Conservation (phyloP, 2,888 invertebrate genomes). For the Habrosyne pyritoides region DNA sequence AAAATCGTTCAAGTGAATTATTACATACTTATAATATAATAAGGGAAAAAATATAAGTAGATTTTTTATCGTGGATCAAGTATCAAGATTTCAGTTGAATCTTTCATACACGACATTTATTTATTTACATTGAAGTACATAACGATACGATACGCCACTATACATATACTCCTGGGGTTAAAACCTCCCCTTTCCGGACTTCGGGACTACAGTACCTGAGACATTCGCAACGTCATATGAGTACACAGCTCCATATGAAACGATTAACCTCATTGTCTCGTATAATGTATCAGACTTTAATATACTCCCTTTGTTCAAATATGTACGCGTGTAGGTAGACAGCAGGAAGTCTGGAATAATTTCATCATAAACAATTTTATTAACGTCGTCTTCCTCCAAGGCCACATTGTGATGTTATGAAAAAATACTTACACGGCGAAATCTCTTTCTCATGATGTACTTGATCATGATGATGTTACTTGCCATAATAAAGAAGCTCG, state of each 20-base stretch:
- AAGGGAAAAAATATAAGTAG: too few species aligned
- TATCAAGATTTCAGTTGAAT: too few species aligned
- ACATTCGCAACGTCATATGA: background rate
- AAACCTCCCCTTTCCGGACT: too few species aligned
- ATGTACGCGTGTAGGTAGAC: background rate
- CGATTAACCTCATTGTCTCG: conserved; percentile 31
- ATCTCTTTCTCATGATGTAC: background rate
- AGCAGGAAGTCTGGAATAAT: background rate
- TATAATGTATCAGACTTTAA: conserved; percentile 17
- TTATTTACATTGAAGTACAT: too few species aligned
- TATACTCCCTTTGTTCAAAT: background rate
- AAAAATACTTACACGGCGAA: background rate
- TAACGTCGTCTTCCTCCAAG: background rate
- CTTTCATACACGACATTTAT: too few species aligned
- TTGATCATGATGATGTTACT: background rate
- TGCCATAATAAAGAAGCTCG: background rate
- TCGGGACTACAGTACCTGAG: background rate
- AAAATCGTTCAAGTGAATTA: too few species aligned
- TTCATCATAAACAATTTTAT: conserved; percentile 1
- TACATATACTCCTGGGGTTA: too few species aligned
- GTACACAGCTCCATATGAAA: conserved; percentile 28
- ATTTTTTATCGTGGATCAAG: too few species aligned
- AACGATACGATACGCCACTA: too few species aligned
- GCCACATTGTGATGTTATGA: background rate
- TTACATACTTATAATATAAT: too few species aligned